Evolutionary conservation across 2,797 vertebrate genomes (phyloP).

Genomic region (Trachops cirrhosus): DNA sequence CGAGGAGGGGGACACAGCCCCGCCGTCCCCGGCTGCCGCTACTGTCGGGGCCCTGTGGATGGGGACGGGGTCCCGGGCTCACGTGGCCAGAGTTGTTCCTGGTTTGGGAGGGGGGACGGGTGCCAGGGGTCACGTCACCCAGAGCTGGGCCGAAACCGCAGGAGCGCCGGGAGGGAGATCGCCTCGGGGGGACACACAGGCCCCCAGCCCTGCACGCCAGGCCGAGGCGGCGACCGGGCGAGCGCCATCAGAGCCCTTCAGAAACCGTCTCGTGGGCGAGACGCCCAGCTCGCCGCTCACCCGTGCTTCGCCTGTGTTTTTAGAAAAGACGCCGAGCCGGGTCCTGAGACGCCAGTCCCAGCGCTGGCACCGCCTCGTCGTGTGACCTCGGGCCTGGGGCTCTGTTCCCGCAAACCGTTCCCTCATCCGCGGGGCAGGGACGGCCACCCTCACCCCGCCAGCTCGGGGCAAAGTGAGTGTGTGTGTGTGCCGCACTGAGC

Average conservation of each 20-base stretch:
- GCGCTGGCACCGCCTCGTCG: accelerated
- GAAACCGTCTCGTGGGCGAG: background rate
- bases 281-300: too few species aligned
- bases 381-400: background rate
- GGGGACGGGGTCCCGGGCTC: accelerated
- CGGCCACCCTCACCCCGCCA: too few species aligned
- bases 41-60: accelerated
- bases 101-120: too few species aligned
- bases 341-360: background rate
- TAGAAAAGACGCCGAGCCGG: too few species aligned
- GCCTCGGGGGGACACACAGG: too few species aligned
- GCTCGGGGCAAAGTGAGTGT: accelerated
- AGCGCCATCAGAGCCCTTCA: accelerated
- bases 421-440: accelerated
- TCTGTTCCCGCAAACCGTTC: accelerated
- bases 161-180: background rate
- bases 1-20: accelerated
- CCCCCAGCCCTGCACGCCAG: too few species aligned
- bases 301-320: background rate
- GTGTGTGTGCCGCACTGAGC: accelerated
- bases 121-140: accelerated
- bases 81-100: accelerated
- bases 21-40: accelerated
- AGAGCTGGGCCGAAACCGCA: background rate
- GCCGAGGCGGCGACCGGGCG: too few species aligned